These are phyloP conservation scores for Anastrepha ludens DNA, from an alignment of 1,140 invertebrate genomes.

Conservation along the genomic window DNA sequence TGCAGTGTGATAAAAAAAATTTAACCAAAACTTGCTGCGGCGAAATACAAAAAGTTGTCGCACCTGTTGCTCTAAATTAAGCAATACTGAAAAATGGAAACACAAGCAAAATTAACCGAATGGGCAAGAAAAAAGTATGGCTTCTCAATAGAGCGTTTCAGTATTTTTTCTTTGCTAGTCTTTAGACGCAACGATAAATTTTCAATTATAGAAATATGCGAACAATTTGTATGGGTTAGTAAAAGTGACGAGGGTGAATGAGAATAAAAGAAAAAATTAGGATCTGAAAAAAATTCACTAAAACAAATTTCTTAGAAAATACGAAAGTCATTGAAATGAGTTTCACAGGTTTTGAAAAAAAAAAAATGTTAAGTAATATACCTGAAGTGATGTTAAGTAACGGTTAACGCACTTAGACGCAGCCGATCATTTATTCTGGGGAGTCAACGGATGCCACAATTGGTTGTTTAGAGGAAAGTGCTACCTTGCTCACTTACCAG, in stretches of 20 bases:
- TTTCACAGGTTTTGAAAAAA: background rate
- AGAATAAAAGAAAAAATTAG: background rate
- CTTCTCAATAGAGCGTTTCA: background rate
- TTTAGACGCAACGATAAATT: conserved; percentile 40
- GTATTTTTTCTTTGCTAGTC: background rate
- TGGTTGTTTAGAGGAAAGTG: background rate
- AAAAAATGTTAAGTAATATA: background rate
- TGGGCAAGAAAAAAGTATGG: background rate
- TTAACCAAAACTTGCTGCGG: background rate
- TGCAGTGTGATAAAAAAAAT: background rate
- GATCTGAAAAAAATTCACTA: background rate
- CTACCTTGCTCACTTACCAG: too few relatives aligned
- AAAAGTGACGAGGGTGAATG: background rate
- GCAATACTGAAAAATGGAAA: background rate
- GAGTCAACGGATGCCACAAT: background rate
- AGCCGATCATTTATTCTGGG: conserved; percentile 1
- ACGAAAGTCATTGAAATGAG: background rate
- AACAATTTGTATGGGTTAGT: background rate
- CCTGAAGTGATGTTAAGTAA: conserved; percentile 1
- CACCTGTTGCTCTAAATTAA: conserved; percentile 33
- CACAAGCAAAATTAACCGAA: background rate
- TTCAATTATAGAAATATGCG: conserved; percentile 53
- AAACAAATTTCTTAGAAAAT: background rate
- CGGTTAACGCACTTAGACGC: background rate
- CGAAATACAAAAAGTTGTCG: background rate